Percentiles rank a stretch among this genome's conserved stretches.
phyloP scores from a whole-genome alignment of 2,888 invertebrate species.

The Protodeltote pygarga region DNA sequence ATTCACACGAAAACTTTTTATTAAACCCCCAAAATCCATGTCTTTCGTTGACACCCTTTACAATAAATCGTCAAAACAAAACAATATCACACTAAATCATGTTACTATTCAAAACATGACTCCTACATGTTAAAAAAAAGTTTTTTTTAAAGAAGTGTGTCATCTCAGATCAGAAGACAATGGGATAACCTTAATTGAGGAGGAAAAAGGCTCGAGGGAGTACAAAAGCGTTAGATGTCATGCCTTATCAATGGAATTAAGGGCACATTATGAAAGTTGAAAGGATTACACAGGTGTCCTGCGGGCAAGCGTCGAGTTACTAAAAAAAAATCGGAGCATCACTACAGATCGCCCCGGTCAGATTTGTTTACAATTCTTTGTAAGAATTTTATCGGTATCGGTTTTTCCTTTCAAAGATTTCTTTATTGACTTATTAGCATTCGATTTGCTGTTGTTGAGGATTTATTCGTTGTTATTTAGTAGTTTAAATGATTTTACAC shows the following conservation, averaged over 20 bases:
- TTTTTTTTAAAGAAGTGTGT: conserved; percentile 69
- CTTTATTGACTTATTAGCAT: conserved; percentile 13
- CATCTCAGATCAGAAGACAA: conserved; percentile 82
- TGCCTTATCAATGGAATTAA: conserved; percentile 85
- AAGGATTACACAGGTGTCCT: conserved; percentile 86
- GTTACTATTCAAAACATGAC: conserved; percentile 80
- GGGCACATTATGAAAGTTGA: conserved; percentile 82
- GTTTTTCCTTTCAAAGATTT: conserved; percentile 16
- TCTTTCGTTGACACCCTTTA: conserved; percentile 63
- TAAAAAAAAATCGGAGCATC: conserved; percentile 50
- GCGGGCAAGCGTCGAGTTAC: conserved; percentile 52
- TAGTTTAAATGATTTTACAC: not conserved
- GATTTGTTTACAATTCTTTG: conserved; percentile 55
- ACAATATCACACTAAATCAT: conserved; percentile 79
- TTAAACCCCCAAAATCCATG: conserved; percentile 53
- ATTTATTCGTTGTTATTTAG: not conserved
- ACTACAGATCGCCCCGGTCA: conserved; percentile 40
- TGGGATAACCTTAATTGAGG: conserved; percentile 77
- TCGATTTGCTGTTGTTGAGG: conserved; percentile 7
- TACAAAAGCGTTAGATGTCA: conserved; percentile 84
- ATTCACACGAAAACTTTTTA: conserved; percentile 54
- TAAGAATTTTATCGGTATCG: conserved; percentile 31
- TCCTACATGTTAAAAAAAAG: conserved; percentile 61
- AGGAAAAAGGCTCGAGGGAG: conserved; percentile 66
- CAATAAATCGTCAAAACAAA: conserved; percentile 80